Base-by-base conservation (phyloP, 2,888 invertebrate genomes). In the Cryptus armator region DNA sequence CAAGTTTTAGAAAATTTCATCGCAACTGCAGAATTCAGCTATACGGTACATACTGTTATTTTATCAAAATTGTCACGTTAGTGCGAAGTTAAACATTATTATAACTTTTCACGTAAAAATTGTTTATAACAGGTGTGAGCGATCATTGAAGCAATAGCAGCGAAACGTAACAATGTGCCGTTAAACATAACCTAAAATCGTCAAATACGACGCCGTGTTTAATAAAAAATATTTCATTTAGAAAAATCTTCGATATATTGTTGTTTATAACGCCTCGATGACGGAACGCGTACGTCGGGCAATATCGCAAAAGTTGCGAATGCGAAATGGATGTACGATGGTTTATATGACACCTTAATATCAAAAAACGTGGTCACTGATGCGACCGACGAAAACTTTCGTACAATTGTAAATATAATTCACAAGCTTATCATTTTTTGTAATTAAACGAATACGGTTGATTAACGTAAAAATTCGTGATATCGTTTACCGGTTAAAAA, bases 331-430 rank as follows among this genome's bases (percentile, higher is more conserved):
- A 32, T 32, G 32, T 62, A 10, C 59, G 32, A 5, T 14, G 6
- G 6, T 29, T 32, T 62, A 14, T 32, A 14, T 62, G 59, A 62
- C 59, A 62, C 32, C 29, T 14, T 14, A 67, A 51, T 43, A 67
- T 44, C 67, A 44, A 59, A 77, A 77, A 77, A 77, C 76, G 76
- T 77, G 76, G 76, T 43, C 66, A 12, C 66, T 16, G n/a, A 14
- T 4, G 43, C 53, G 53, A 19, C 37, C 51, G 19, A 48, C 14
- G 29, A 53, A 67, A 56, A 67, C 59, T 62, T 46, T 62, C 59
- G 44, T 29, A 74, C 37, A 37, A 44, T 48, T 53, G 24, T 19
- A 29, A 84, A 68, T 74, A 46, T 70, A 53, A 46, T 29, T 51
- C 12, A 32, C 10, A 5, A 46, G 46, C n/a, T 2, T n/a, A 68